These are phyloP conservation scores for Amphipyra tragopoginis DNA, from an alignment of 2,888 invertebrate genomes.

Conservation along the genomic window DNA sequence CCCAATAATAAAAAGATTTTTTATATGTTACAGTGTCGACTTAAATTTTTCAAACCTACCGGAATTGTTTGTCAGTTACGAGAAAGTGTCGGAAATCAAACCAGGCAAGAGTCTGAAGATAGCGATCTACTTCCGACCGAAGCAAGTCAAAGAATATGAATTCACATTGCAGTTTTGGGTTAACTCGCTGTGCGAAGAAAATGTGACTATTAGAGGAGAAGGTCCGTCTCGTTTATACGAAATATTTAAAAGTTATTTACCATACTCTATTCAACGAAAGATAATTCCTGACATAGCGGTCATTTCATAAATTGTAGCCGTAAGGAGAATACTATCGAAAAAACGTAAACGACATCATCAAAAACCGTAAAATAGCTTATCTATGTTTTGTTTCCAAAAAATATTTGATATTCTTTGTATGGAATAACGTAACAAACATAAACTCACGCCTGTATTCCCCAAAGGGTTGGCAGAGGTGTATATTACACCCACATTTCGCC, in stretches of 20 bases:
- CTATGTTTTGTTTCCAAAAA: too few species aligned
- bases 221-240: slow-evolving; percentile 68
- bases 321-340: too few species aligned
- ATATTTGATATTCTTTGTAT: too few species aligned
- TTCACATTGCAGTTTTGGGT: slow-evolving; percentile 88
- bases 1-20: not conserved
- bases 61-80: slow-evolving; percentile 86
- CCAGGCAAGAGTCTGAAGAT: slow-evolving; percentile 82
- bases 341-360: too few species aligned
- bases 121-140: slow-evolving; percentile 89
- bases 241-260: not conserved
- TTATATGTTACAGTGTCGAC: slow-evolving; percentile 82
- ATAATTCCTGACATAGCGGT: too few species aligned
- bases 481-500: too few species aligned
- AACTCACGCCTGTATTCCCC: too few species aligned
- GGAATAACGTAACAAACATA: too few species aligned
- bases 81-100: slow-evolving; percentile 75
- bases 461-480: too few species aligned
- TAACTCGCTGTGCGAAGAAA: slow-evolving; percentile 87
- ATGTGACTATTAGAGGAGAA: slow-evolving; percentile 88
- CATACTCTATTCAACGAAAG: too few species aligned
- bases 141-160: slow-evolving; percentile 84
- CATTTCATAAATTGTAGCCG: too few species aligned
- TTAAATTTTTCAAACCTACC: slow-evolving; percentile 83
- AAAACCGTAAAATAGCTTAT: too few species aligned